Base-by-base conservation (phyloP, 2,888 invertebrate genomes). In the Polydrusus cervinus region DNA sequence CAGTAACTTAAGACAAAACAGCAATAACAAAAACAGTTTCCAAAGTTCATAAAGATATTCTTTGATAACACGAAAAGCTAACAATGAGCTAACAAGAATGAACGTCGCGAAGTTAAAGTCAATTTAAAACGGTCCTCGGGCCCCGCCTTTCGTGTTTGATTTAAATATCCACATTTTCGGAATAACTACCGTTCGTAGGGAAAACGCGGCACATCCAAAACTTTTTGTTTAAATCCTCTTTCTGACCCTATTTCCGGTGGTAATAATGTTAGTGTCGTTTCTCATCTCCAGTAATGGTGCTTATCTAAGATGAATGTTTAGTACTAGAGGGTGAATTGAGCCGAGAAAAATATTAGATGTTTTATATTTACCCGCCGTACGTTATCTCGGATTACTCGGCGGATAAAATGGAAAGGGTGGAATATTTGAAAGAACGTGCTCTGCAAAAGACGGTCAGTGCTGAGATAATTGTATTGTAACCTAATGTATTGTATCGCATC, bases 261-360 rank as follows among this genome's bases (percentile, higher is more conserved):
- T 75, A 75, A 75, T 75, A 65, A 71, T 68, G 71, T 75, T 75
- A 75, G 64, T 75, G 75, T 75, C 75, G 75, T 72, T 75, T 60
- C 75, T 75, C 71, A 75, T 75, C 71, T 75, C 55, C 75, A 47
- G 75, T 72, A 75, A 75, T 72, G 71, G 75, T 49, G 61, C 64
- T 75, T 75, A 72, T 75, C 68, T 67, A 72, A 67, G 72, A 72
- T 64, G 66, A 72, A 75, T 75, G 75, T 65, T 75, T 71, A 75
- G 69, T 65, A 70, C 38, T 62, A 57, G 73, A 20, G 60, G 55
- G 57, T 61, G 73, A 67, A 67, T 73, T 25, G 45, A 70, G 49
- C 47, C 16, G 38, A 55, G 51, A 53, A 51, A 67, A 51, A 67
- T 53, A 51, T 67, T 67, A 53, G 51, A 51, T 51, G 67, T 49